Evolutionary conservation across 1,140 invertebrate genomes (phyloP).

Genomic region (Drosophila gunungcola): DNA sequence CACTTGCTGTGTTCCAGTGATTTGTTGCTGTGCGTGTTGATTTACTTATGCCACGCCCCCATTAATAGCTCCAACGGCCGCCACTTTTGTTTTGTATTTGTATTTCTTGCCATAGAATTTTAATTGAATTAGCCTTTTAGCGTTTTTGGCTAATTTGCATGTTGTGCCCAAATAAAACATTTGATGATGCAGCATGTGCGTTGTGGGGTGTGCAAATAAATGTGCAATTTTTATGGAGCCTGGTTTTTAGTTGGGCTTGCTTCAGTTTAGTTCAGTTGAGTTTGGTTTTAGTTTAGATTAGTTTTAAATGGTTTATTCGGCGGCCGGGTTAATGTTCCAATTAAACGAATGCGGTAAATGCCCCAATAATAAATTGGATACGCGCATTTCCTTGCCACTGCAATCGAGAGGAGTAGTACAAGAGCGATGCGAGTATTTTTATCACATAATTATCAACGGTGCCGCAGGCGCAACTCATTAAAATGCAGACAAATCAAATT

Average conservation of each 20-base stretch:
- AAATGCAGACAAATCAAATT: conserved; percentile 76
- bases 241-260: not conserved
- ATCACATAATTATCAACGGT: conserved; percentile 62
- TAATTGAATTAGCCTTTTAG: conserved; percentile 78
- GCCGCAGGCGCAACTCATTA: conserved; percentile 65
- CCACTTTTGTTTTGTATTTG: conserved; percentile 13
- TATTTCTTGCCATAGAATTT: conserved; percentile 62
- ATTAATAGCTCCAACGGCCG: conserved; percentile 2
- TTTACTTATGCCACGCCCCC: conserved; percentile 46
- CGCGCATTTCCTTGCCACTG: not conserved
- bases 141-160: conserved; percentile 69
- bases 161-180: conserved; percentile 19
- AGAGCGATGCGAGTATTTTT: conserved; percentile 33
- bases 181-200: conserved; percentile 35
- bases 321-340: conserved; percentile 57
- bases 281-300: not conserved
- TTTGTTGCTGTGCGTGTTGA: conserved; percentile 54
- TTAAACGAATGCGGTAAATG: conserved; percentile 47
- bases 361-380: conserved; percentile 19
- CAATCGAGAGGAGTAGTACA: conserved; percentile 24
- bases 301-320: conserved; percentile 21
- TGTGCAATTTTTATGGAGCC: conserved; percentile 36
- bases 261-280: conserved; percentile 34
- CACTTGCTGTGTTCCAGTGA: conserved; percentile 46
- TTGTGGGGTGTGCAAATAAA: conserved; percentile 15